Percentiles rank a stretch among this genome's conserved stretches.
Evolutionary conservation across 2,888 invertebrate genomes (phyloP).

Genomic region (Eustalomyia histrio): DNA sequence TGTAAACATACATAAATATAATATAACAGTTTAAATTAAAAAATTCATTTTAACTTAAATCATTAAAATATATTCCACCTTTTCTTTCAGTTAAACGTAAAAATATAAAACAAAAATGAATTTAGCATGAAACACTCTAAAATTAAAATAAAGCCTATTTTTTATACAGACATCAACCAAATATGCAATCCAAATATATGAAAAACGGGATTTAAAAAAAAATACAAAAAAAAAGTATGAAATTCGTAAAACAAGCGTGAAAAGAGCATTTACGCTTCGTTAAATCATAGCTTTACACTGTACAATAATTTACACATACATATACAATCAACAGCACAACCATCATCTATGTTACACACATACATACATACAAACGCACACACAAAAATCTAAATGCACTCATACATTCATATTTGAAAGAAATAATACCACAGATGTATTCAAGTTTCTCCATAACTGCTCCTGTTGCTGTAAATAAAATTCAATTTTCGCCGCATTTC

Average conservation of each 20-base stretch:
- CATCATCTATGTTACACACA: conserved; percentile 8
- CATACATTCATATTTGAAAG: conserved; percentile 36
- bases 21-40: no score
- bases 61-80: no score
- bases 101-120: no score
- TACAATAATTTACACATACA: conserved; percentile 17
- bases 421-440: conserved; percentile 55
- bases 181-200: conserved; percentile 28
- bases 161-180: conserved; percentile 20
- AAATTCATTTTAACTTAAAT: no score
- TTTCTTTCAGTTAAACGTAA: no score
- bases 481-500: conserved; percentile 64
- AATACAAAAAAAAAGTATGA: conserved; percentile 26
- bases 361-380: conserved; percentile 27
- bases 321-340: conserved; percentile 10
- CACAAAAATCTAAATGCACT: conserved; percentile 1
- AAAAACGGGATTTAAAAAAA: conserved; percentile 12
- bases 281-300: conserved; percentile 50
- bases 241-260: conserved; percentile 65
- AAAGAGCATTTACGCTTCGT: conserved; percentile 66
- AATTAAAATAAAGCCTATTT: no score
- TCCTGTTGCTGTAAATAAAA: conserved; percentile 63
- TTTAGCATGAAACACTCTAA: no score
- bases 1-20: no score
- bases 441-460: conserved; percentile 50